phyloP scores from a whole-genome alignment of 2,888 invertebrate genomes.

The Gortyna flavago region DNA sequence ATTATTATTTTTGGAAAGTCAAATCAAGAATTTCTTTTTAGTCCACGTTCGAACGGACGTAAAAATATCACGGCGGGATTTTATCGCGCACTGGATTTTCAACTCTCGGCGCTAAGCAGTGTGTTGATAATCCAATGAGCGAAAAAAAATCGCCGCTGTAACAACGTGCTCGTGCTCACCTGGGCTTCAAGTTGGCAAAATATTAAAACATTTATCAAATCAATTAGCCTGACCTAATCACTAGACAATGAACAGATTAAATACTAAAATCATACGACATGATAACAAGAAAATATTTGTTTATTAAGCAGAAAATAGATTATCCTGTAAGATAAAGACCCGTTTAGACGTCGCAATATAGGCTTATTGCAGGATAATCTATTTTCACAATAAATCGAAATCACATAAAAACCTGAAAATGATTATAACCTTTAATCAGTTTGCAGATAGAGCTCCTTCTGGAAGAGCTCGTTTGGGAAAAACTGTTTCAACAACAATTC shows the following conservation, averaged over 20 bases:
- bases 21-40: background rate
- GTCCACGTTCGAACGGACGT: background rate
- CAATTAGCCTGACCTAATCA: slow-evolving; percentile 24
- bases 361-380: no score
- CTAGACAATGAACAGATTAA: slow-evolving; percentile 20
- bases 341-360: slow-evolving; percentile 5
- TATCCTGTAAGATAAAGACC: slow-evolving; percentile 28
- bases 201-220: background rate
- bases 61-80: background rate
- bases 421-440: no score
- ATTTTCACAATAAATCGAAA: background rate
- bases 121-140: background rate
- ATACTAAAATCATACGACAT: slow-evolving; percentile 19
- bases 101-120: background rate
- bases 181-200: background rate
- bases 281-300: slow-evolving; percentile 6
- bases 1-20: background rate
- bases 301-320: slow-evolving; percentile 24
- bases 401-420: background rate
- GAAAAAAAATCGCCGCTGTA: background rate
- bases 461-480: background rate
- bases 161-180: background rate
- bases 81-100: background rate
- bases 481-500: background rate
- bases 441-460: background rate